Evolutionary conservation across 2,113 vertebrate genomes (phyloP), one percentile per base, ranked within the genome.

Genomic region (Eleginops maclovinus): DNA sequence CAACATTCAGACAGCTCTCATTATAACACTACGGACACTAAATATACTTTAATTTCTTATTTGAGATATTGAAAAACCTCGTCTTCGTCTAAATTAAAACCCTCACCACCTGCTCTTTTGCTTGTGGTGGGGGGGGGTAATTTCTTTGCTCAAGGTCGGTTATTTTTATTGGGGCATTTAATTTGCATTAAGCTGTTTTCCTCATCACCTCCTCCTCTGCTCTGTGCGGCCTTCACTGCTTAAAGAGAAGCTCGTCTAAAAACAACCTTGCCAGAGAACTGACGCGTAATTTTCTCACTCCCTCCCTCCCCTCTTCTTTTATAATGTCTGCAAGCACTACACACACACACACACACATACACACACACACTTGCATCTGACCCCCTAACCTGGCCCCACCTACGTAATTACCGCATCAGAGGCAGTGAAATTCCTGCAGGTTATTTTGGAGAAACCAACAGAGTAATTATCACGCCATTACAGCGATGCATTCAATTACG

Each of bases 341-440:
- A 75, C 77, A 62, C 77, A 65, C 72, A 74, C 50, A 60, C 65
- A 60, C 79, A 50, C 68, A 21, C 75, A 60, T 72, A 51, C 77
- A 61, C 79, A 80, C 82, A 77, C 81, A 70, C 85, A 70, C 85
- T 74, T 71, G 80, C 84, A 82, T 80, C 54, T 93, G 91, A 94
- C 93, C 94, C 90, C 85, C 90, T 93, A 93, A 93, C 94, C 93
- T 87, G 80, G 87, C 92, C 89, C 92, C 93, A 90, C 93, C 94
- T 91, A 87, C 89, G 77, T 92, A 94, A 95, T 95, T 93, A 94
- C 89, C 77, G 83, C 92, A 92, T 94, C 91, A 94, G 87, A 91
- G 86, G 85, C 85, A n/a, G 79, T 81, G 87, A 80, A 84, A 92
- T 93, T 89, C 89, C 92, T 93, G 82, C 89, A 83, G 92, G 93